phyloP scores from a whole-genome alignment of 2,797 vertebrate species.

The Falco naumanni region DNA sequence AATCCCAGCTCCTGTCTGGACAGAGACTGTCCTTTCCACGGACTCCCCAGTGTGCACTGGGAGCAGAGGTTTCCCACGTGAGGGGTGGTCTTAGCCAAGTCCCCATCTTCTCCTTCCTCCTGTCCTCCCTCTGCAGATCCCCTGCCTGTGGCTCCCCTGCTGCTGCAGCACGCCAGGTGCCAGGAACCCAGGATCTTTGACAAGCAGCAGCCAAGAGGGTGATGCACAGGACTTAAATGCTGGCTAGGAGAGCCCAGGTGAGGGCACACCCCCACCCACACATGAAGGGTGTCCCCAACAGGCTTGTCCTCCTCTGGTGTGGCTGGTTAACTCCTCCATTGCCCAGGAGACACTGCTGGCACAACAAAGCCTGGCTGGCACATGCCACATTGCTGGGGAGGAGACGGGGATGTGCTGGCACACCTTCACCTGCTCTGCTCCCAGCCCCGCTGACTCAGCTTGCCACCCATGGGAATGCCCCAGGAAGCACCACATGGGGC shows the following conservation, averaged over 20 bases:
- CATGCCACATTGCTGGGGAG: not conserved
- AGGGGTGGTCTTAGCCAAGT: not conserved
- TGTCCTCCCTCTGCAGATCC: not conserved
- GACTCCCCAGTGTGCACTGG: rapidly evolving
- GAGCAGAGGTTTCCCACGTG: not conserved
- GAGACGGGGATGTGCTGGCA: not conserved
- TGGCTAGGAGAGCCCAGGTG: not conserved
- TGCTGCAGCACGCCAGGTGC: rapidly evolving
- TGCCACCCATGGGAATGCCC: not conserved
- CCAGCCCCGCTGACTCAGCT: not conserved
- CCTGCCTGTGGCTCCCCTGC: not conserved
- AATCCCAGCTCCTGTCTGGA: not conserved
- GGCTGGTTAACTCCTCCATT: not conserved
- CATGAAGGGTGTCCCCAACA: not conserved
- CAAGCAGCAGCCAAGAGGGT: not conserved
- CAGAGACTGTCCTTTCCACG: not conserved
- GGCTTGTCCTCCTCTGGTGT: not conserved
- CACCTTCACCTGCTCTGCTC: not conserved
- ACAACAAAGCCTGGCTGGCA: not conserved
- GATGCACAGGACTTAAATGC: not conserved
- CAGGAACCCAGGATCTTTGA: not conserved
- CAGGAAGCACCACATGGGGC: rapidly evolving
- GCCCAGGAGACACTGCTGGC: not conserved
- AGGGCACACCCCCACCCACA: not conserved
- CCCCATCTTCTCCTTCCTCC: not conserved